phyloP scores from a whole-genome alignment of 2,888 invertebrate species.

The Ophion slaviceki region DNA sequence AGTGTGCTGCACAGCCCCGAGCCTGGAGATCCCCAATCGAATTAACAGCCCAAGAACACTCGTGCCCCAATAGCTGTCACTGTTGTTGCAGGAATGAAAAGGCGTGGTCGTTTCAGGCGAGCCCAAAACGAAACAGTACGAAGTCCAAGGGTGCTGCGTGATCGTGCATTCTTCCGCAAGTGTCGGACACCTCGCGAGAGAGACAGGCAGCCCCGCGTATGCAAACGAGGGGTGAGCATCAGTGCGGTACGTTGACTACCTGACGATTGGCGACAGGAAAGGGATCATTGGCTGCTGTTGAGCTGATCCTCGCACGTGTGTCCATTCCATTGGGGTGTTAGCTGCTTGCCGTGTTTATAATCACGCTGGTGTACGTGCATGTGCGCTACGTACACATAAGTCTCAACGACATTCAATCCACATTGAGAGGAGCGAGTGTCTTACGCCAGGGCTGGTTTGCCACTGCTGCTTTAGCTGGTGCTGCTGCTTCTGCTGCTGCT shows the following conservation, averaged over 20 bases:
- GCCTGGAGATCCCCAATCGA: too few relatives aligned
- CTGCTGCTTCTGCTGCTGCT: slow-evolving; percentile 37
- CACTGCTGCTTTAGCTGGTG: slow-evolving; percentile 62
- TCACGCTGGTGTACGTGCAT: neutral
- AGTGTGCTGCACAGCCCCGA: too few relatives aligned
- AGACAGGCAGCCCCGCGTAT: too few relatives aligned
- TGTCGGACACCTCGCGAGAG: too few relatives aligned
- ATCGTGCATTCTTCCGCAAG: too few relatives aligned
- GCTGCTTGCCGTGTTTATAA: slow-evolving; percentile 36
- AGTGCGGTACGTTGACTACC: slow-evolving; percentile 29
- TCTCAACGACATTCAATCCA: slow-evolving; percentile 64
- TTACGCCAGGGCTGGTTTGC: slow-evolving; percentile 57
- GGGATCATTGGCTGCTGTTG: slow-evolving; percentile 28
- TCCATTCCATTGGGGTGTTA: slow-evolving; percentile 36
- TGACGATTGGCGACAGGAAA: neutral
- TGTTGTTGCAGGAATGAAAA: too few relatives aligned
- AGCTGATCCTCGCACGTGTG: slow-evolving; percentile 26
- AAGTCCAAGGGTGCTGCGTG: too few relatives aligned
- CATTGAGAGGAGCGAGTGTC: slow-evolving; percentile 70
- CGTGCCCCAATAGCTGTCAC: too few relatives aligned
- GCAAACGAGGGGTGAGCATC: too few relatives aligned
- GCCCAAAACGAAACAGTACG: too few relatives aligned
- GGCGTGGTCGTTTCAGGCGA: neutral
- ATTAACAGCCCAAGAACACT: too few relatives aligned
- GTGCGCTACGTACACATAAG: neutral